Evolutionary conservation across 2,797 vertebrate species (phyloP).

Genomic region (Thripadectes ignobilis): DNA sequence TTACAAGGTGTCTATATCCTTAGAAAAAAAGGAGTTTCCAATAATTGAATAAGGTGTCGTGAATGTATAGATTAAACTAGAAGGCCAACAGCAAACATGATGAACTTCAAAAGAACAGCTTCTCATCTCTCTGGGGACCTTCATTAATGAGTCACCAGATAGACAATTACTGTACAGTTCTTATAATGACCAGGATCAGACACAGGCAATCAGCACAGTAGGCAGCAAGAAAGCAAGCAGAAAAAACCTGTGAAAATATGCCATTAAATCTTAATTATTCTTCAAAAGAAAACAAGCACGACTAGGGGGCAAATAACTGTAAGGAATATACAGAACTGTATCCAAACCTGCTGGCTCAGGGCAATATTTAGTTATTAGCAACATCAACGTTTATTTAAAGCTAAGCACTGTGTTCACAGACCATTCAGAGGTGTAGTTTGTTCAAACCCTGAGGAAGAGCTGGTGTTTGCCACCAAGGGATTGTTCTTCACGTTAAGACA

Average conservation of each 20-base stretch:
- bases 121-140: constrained; percentile 75
- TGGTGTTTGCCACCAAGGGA: not conserved
- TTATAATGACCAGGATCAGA: constrained; percentile 81
- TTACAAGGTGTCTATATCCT: constrained; percentile 61
- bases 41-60: constrained; percentile 73
- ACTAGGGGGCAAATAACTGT: constrained; percentile 76
- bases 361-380: constrained; percentile 65
- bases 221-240: constrained; percentile 75
- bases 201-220: constrained; percentile 75
- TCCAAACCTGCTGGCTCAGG: constrained; percentile 69
- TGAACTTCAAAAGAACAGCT: constrained; percentile 76
- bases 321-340: constrained; percentile 68
- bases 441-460: not conserved
- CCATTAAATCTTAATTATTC: constrained; percentile 85
- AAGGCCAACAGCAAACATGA: constrained; percentile 76
- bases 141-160: constrained; percentile 80
- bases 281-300: constrained; percentile 81
- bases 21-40: constrained; percentile 63
- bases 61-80: constrained; percentile 77
- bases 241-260: constrained; percentile 77
- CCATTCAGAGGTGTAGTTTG: not conserved
- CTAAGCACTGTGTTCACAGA: constrained; percentile 26
- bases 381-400: constrained; percentile 65
- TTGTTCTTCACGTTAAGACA: not conserved
- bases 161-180: constrained; percentile 81